These are phyloP conservation scores for Saxidomus purpurata DNA, from an alignment of 1,140 invertebrate genomes.

Conservation along the genomic window DNA sequence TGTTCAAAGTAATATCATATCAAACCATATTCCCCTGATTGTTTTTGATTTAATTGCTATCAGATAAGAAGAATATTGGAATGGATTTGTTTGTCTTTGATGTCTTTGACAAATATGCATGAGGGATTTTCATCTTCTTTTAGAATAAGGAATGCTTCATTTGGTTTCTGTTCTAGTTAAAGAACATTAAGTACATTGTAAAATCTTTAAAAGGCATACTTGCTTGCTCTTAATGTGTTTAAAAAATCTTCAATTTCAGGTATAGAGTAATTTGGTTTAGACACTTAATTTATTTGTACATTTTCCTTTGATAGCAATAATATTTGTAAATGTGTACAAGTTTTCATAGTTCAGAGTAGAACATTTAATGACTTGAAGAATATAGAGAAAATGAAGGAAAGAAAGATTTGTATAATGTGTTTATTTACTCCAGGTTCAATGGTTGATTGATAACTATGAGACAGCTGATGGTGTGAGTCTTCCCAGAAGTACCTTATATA, in stretches of 20 bases:
- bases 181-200: background rate
- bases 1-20: background rate
- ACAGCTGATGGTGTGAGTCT: conserved; percentile 98
- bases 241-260: too few species aligned
- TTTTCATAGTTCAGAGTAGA: too few species aligned
- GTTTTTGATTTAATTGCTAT: background rate
- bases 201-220: too few species aligned
- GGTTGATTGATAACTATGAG: conserved; percentile 99
- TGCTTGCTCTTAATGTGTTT: too few species aligned
- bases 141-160: background rate
- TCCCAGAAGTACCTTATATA: conserved; percentile 98
- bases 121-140: background rate
- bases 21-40: background rate
- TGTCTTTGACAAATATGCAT: background rate
- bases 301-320: too few species aligned
- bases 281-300: too few species aligned
- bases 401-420: background rate
- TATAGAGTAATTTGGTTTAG: too few species aligned
- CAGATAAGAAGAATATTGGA: background rate
- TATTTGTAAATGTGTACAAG: too few species aligned
- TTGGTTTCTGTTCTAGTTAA: background rate
- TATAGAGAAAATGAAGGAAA: background rate
- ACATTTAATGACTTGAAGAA: too few species aligned
- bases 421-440: conserved; percentile 92
- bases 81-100: background rate